Conservation (phyloP, 2,888 invertebrate species). For the Meganola albula region DNA sequence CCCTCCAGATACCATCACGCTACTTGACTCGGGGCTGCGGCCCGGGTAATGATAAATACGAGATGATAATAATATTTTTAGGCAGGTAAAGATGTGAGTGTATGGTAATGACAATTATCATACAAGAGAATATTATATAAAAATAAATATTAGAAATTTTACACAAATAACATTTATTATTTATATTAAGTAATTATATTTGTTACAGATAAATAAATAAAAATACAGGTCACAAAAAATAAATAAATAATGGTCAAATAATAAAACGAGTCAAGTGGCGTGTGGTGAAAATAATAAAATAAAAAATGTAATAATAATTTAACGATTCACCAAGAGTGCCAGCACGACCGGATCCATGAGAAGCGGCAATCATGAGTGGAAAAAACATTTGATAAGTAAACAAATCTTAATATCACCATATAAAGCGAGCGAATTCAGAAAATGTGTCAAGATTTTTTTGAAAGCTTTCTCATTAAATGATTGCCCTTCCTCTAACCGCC, state of each 20-base stretch:
- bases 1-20: conserved; percentile 73
- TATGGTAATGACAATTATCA: not conserved
- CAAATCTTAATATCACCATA: conserved; percentile 37
- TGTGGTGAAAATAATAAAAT: conserved; percentile 37
- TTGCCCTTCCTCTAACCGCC: conserved; percentile 60
- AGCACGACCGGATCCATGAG: conserved; percentile 70
- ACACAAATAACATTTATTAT: conserved; percentile 1
- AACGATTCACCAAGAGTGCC: conserved; percentile 69
- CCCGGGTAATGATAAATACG: conserved; percentile 12
- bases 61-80: not conserved
- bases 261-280: conserved; percentile 55
- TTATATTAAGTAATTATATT: not conserved
- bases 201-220: conserved; percentile 2
- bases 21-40: conserved; percentile 76
- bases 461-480: conserved; percentile 73
- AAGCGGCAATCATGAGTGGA: conserved; percentile 78
- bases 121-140: not conserved
- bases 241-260: conserved; percentile 8
- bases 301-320: conserved; percentile 33
- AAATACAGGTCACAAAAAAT: conserved; percentile 8
- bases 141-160: not conserved
- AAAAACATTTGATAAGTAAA: conserved; percentile 73
- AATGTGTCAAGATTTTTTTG: conserved; percentile 83
- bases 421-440: conserved; percentile 79
- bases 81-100: conserved; percentile 1